Conservation (phyloP, 1,140 invertebrate species). For the Probaryconus sp. region DNA sequence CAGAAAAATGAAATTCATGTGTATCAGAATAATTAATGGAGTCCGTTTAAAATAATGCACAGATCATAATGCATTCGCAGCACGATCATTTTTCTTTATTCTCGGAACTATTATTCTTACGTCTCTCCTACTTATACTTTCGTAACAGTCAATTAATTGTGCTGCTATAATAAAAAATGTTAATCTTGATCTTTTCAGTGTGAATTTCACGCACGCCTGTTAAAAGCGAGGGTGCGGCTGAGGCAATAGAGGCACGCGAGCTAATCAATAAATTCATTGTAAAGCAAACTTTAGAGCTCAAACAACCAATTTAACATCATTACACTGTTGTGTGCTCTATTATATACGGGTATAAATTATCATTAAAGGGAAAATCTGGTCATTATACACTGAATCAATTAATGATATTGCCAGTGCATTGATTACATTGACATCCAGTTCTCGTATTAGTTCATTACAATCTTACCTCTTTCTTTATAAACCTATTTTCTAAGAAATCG, state of each 20-base stretch:
- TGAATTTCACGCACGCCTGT: constrained; percentile 25
- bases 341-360: constrained; percentile 49
- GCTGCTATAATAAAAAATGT: too few species aligned
- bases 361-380: constrained; percentile 40
- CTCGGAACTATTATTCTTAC: too few species aligned
- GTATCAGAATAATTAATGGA: too few species aligned
- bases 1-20: too few species aligned
- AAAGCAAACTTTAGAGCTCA: constrained; percentile 56
- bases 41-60: too few species aligned
- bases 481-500: too few species aligned
- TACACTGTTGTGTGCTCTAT: constrained; percentile 42
- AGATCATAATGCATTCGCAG: too few species aligned
- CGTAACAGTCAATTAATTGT: too few species aligned
- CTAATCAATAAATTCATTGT: constrained; percentile 61
- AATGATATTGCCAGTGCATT: constrained; percentile 23
- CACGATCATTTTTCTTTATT: too few species aligned
- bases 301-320: constrained; percentile 58
- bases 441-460: too few species aligned
- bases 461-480: too few species aligned
- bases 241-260: constrained; percentile 41
- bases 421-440: constrained; percentile 1
- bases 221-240: constrained; percentile 49
- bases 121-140: too few species aligned
- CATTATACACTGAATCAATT: constrained; percentile 34
- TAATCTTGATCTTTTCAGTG: constrained; percentile 25